Percentiles rank a stretch among this genome's conserved stretches.
Evolutionary conservation across 2,888 invertebrate species (phyloP).

Genomic region (Sussaba pulchella): DNA sequence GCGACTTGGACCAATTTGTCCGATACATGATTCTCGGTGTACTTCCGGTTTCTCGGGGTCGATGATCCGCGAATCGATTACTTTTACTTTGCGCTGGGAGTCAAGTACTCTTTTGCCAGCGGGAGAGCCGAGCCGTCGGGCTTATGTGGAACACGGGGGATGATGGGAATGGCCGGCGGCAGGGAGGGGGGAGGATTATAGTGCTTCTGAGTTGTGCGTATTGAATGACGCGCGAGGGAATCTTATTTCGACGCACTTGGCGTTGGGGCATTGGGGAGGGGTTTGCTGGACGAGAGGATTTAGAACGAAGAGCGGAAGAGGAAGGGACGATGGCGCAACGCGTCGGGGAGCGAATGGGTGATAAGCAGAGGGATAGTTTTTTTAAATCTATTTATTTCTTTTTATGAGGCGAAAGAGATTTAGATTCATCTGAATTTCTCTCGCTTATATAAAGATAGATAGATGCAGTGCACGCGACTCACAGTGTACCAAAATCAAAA

Average conservation of each 20-base stretch:
- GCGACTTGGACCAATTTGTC: neutral
- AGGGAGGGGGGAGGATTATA: neutral
- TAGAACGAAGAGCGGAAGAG: slow-evolving; percentile 48
- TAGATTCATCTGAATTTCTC: too few species aligned
- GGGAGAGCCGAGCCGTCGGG: neutral
- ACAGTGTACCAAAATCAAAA: too few species aligned
- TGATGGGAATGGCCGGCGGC: too few species aligned
- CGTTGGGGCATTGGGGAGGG: slow-evolving; percentile 6
- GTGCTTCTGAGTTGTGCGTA: slow-evolving; percentile 42
- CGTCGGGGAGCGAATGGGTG: too few species aligned
- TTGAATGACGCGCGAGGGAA: slow-evolving; percentile 61
- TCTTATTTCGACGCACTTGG: slow-evolving; percentile 53
- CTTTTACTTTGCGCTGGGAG: too few species aligned
- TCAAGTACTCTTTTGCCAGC: slow-evolving; percentile 18
- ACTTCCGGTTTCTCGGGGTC: neutral
- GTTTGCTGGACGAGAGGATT: slow-evolving; percentile 60
- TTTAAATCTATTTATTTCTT: too few species aligned
- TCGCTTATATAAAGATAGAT: too few species aligned
- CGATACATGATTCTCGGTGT: neutral
- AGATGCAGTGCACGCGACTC: too few species aligned
- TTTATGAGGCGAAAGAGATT: too few species aligned
- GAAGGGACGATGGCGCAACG: neutral
- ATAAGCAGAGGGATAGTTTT: too few species aligned
- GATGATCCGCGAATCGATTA: neutral
- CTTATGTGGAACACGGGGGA: slow-evolving; percentile 1